Conservation (phyloP, 2,797 vertebrate species). For the Denticeps clupeoides region DNA sequence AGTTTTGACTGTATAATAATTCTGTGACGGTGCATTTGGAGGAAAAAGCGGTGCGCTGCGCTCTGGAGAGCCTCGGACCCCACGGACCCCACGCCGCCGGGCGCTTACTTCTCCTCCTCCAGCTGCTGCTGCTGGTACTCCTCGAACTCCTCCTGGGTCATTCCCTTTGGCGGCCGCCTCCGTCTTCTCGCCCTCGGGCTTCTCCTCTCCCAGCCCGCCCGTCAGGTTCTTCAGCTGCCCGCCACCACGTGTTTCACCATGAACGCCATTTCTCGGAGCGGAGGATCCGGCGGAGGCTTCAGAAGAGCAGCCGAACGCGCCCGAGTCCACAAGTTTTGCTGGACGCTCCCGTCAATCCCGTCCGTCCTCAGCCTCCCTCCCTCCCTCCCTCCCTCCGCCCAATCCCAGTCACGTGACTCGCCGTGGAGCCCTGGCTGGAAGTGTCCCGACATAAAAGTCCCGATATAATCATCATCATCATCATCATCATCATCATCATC, state of each 20-base stretch:
- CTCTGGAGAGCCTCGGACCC: neutral
- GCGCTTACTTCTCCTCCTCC: conserved; percentile 90
- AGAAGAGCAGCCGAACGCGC: conserved; percentile 29
- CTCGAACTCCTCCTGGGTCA: conserved; percentile 93
- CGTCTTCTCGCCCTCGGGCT: conserved; percentile 75
- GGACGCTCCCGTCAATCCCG: conserved; percentile 54
- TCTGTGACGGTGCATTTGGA: too few relatives aligned
- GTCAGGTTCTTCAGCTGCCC: conserved; percentile 95
- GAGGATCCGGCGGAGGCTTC: too few relatives aligned
- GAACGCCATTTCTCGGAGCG: conserved; percentile 43
- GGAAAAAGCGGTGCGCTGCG: too few relatives aligned
- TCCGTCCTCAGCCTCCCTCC: conserved; percentile 35
- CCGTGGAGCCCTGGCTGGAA: too few relatives aligned
- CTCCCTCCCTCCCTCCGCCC: conserved; percentile 45
- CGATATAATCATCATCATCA: too few relatives aligned
- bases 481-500: conserved; percentile 5
- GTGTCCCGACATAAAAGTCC: too few relatives aligned
- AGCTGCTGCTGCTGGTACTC: conserved; percentile 93
- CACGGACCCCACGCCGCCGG: neutral
- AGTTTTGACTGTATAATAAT: too few relatives aligned
- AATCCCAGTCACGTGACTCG: conserved; percentile 46
- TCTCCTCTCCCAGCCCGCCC: conserved; percentile 83
- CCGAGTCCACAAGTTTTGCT: conserved; percentile 59
- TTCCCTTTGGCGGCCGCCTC: conserved; percentile 81
- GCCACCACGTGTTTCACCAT: conserved; percentile 94